These are phyloP conservation scores for Lithobius niger DNA, from an alignment of 1,140 invertebrate genomes.

Conservation along the genomic window DNA sequence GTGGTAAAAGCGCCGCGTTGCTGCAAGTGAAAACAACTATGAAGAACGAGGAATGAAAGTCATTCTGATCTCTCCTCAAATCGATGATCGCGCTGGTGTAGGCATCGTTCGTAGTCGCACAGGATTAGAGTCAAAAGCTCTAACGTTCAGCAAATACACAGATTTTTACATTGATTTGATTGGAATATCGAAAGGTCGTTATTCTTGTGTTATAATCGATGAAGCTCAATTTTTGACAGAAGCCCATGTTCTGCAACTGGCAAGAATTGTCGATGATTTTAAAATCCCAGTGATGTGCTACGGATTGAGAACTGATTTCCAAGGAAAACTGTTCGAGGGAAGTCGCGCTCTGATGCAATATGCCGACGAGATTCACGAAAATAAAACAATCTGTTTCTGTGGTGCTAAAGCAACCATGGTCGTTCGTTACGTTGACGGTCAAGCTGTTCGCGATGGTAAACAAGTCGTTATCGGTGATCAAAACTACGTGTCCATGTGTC, in stretches of 20 bases:
- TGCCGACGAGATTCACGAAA: not conserved
- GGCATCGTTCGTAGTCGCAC: not conserved
- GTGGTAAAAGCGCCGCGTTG: not conserved
- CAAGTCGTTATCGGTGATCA: not conserved
- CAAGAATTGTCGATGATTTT: not conserved
- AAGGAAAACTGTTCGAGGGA: not conserved
- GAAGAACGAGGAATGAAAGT: not conserved
- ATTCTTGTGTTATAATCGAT: not conserved
- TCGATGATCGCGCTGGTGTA: not conserved
- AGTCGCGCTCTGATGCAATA: not conserved
- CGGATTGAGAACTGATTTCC: not conserved
- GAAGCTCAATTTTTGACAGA: not conserved
- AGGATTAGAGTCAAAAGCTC: not conserved
- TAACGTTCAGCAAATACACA: not conserved
- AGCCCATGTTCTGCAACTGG: not conserved
- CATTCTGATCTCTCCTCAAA: not conserved
- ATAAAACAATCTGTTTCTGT: not conserved
- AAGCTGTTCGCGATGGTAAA: not conserved
- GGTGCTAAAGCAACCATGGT: not conserved
- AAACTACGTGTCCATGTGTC: too few relatives aligned
- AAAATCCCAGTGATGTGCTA: not conserved
- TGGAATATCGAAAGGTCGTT: not conserved
- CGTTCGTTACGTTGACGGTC: not conserved
- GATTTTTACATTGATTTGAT: not conserved
- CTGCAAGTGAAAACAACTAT: not conserved